Percentiles rank a stretch among this genome's conserved stretches.
phyloP scores from a whole-genome alignment of 2,888 invertebrate genomes.

The Glomeris marginata region DNA sequence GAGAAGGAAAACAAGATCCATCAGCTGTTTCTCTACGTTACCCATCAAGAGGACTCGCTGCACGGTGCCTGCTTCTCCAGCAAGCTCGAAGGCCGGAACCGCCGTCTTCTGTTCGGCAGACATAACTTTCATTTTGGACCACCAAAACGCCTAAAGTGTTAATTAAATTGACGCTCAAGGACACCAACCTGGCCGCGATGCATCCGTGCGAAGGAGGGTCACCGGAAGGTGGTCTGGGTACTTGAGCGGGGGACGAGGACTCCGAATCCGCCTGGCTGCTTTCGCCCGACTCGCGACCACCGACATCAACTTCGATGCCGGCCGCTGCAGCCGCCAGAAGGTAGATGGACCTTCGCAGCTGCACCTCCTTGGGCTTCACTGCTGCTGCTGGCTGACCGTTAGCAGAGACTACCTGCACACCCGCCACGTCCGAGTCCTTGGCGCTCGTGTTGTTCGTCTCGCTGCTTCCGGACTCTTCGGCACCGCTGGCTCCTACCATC shows the following conservation, averaged over 20 bases:
- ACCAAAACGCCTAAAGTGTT: not conserved
- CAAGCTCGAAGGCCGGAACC: slow-evolving; percentile 12
- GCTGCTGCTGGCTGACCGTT: slow-evolving; percentile 12
- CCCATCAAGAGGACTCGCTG: slow-evolving; percentile 14
- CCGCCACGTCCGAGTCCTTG: too few relatives aligned
- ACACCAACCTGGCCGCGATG: slow-evolving; percentile 13
- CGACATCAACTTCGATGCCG: not conserved
- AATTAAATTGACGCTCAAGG: not conserved
- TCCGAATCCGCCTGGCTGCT: slow-evolving; percentile 12
- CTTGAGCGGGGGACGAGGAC: slow-evolving; percentile 9
- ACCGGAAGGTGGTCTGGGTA: slow-evolving; percentile 14
- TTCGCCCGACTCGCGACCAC: slow-evolving; percentile 4
- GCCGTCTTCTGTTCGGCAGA: slow-evolving; percentile 11
- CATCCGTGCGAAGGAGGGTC: slow-evolving; percentile 16
- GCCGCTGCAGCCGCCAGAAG: not conserved
- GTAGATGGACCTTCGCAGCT: not conserved
- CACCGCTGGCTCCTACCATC: not conserved
- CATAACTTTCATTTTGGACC: too few relatives aligned
- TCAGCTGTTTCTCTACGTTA: too few relatives aligned
- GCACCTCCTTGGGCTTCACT: slow-evolving; percentile 4
- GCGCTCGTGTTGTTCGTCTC: slow-evolving; percentile 7
- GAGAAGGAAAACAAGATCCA: too few relatives aligned
- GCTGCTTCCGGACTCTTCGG: slow-evolving; percentile 14
- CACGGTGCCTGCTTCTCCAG: slow-evolving; percentile 12
- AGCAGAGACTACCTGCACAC: not conserved